Percentiles rank a stretch among this genome's conserved stretches.
Evolutionary conservation across 1,140 invertebrate species (phyloP).

Genomic region (Drosophila obscura): DNA sequence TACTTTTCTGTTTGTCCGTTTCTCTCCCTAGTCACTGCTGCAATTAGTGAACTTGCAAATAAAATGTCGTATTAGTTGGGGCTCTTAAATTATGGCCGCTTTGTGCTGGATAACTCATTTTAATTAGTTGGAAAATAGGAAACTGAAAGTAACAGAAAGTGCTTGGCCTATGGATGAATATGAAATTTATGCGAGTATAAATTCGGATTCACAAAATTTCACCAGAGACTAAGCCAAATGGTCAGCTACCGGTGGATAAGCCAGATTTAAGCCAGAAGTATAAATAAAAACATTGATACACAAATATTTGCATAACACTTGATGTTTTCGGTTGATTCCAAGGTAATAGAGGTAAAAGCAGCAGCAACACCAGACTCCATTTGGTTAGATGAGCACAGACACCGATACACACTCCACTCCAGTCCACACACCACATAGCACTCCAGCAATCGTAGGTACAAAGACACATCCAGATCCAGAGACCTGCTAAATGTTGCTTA

Average conservation of each 20-base stretch:
- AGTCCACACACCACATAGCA: too few species aligned
- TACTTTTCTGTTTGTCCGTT: slow-evolving; percentile 7
- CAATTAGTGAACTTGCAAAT: slow-evolving; percentile 66
- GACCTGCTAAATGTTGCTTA: slow-evolving; percentile 65
- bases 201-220: slow-evolving; percentile 31
- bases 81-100: slow-evolving; percentile 5
- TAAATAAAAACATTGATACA: slow-evolving; percentile 63
- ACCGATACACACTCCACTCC: slow-evolving; percentile 9
- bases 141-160: slow-evolving; percentile 45
- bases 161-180: slow-evolving; percentile 15
- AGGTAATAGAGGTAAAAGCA: slow-evolving; percentile 37
- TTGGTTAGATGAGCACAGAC: slow-evolving; percentile 28
- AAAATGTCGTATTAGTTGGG: slow-evolving; percentile 28
- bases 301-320: slow-evolving; percentile 80
- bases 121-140: slow-evolving; percentile 21
- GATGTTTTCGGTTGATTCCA: slow-evolving; percentile 71
- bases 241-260: slow-evolving; percentile 1
- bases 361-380: slow-evolving; percentile 17
- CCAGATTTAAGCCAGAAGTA: slow-evolving; percentile 36
- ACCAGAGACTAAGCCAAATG: slow-evolving; percentile 28
- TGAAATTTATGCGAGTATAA: slow-evolving; percentile 28
- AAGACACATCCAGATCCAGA: slow-evolving; percentile 6
- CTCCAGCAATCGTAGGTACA: too few species aligned
- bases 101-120: slow-evolving; percentile 14
- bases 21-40: slow-evolving; percentile 6